Evolutionary conservation across 1,140 invertebrate species (phyloP).

Genomic region (Lerema accius): DNA sequence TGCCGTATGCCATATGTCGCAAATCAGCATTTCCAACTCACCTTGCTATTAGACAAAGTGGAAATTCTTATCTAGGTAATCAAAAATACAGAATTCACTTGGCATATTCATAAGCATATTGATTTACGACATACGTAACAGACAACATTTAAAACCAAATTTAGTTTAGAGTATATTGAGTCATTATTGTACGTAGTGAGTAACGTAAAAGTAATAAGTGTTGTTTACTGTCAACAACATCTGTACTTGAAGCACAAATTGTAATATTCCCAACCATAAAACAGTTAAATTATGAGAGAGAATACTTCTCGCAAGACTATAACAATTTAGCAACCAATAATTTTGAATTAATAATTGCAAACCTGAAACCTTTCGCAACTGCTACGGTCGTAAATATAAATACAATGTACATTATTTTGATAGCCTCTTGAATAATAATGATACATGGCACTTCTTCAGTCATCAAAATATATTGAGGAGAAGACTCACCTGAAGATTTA

Average conservation of each 20-base stretch:
- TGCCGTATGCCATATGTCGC: no score
- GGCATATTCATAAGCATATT: no score
- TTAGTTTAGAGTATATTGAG: no score
- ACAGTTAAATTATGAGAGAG: slow-evolving; percentile 5
- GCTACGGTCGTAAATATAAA: slow-evolving; percentile 12
- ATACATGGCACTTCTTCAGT: slow-evolving; percentile 14
- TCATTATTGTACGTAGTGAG: no score
- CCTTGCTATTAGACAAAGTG: no score
- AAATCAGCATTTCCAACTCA: no score
- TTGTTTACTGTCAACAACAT: neutral
- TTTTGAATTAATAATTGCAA: slow-evolving; percentile 10
- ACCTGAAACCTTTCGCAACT: slow-evolving; percentile 8
- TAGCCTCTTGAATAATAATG: slow-evolving; percentile 20
- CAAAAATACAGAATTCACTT: no score
- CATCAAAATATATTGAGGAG: slow-evolving; percentile 10
- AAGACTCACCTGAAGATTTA: slow-evolving; percentile 52
- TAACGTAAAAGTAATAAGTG: no score
- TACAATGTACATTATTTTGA: slow-evolving; percentile 16
- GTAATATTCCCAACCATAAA: neutral
- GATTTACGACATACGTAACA: no score
- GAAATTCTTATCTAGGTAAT: no score
- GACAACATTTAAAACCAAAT: no score
- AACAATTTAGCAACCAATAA: slow-evolving; percentile 22
- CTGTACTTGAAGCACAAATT: neutral
- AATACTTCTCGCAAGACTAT: neutral